phyloP scores from a whole-genome alignment of 2,888 invertebrate species.

The Euphydryas editha region DNA sequence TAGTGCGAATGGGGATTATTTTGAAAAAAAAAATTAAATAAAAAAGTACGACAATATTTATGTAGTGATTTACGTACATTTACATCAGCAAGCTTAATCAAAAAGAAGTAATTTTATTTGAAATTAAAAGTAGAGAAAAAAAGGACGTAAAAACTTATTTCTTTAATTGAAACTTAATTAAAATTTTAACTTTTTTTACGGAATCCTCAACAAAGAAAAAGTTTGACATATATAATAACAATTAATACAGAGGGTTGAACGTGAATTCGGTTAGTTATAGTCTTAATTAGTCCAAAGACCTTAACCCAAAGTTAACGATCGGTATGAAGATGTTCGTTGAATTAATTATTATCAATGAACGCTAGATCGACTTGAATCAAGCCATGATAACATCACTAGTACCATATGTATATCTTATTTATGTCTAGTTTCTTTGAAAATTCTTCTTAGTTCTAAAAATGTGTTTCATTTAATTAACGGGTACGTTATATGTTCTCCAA shows the following conservation, averaged over 20 bases:
- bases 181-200: too few relatives aligned
- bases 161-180: too few relatives aligned
- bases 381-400: not conserved
- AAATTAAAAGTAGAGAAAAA: too few relatives aligned
- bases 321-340: constrained; percentile 16
- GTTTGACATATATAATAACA: not conserved
- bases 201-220: too few relatives aligned
- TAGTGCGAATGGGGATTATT: too few relatives aligned
- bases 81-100: too few relatives aligned
- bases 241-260: not conserved
- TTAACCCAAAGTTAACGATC: constrained; percentile 25
- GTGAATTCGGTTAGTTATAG: constrained; percentile 2
- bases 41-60: too few relatives aligned
- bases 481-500: not conserved
- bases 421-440: not conserved
- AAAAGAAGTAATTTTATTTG: too few relatives aligned
- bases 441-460: not conserved
- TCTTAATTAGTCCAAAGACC: constrained; percentile 21
- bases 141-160: too few relatives aligned
- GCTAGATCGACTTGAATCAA: constrained; percentile 9
- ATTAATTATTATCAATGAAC: constrained; percentile 33
- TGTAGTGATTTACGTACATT: too few relatives aligned
- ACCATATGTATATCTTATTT: not conserved
- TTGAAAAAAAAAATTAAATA: too few relatives aligned
- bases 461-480: not conserved